Evolutionary conservation across 2,113 vertebrate species (phyloP).

Genomic region (Perca flavescens): DNA sequence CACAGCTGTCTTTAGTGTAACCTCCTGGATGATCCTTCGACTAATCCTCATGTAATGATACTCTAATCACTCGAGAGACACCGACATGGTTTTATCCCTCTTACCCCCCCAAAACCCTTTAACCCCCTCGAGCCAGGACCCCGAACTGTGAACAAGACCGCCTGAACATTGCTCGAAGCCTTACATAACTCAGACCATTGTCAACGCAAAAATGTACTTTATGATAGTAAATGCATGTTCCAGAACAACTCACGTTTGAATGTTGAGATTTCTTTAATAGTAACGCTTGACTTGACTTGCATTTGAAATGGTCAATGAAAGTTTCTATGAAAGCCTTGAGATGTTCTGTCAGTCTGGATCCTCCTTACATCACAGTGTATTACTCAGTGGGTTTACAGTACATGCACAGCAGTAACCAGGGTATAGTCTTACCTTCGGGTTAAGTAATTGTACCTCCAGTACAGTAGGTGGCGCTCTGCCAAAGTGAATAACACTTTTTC

Average conservation of each 20-base stretch:
- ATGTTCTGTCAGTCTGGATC: slow-evolving; percentile 18
- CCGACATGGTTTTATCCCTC: slow-evolving; percentile 26
- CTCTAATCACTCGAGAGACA: slow-evolving; percentile 59
- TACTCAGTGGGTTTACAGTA: slow-evolving; percentile 3
- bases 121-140: background rate
- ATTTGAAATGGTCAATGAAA: background rate
- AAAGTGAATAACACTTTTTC: no score
- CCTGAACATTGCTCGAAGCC: background rate
- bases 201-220: background rate
- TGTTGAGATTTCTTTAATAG: background rate
- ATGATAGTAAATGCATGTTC: background rate
- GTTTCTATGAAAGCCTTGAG: slow-evolving; percentile 11
- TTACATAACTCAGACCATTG: slow-evolving; percentile 12
- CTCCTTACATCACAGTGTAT: slow-evolving; percentile 41
- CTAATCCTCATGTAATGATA: slow-evolving; percentile 73
- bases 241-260: background rate
- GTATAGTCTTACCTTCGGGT: no score
- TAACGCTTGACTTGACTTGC: background rate
- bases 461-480: no score
- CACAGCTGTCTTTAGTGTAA: slow-evolving; percentile 73
- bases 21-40: slow-evolving; percentile 58
- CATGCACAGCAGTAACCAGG: no score
- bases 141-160: slow-evolving; percentile 11
- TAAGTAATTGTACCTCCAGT: no score
- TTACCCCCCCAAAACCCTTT: background rate